Conservation (phyloP, 2,888 invertebrate genomes). For the Drosophila testacea region DNA sequence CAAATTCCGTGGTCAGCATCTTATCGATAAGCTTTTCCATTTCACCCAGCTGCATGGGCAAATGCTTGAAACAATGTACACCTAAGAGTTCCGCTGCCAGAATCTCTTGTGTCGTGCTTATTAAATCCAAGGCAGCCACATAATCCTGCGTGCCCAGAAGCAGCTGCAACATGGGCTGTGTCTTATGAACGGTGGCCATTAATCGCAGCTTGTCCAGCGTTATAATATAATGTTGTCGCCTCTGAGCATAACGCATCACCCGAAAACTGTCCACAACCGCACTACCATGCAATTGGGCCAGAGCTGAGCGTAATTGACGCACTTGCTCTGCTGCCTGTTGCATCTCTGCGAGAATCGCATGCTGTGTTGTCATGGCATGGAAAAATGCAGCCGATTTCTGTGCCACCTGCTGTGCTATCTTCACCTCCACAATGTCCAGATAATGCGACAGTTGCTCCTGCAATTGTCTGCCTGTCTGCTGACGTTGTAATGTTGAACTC, state of each 20-base stretch:
- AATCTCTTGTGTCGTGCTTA: constrained; percentile 97
- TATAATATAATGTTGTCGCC: constrained; percentile 88
- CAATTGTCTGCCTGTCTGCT: constrained; percentile 88
- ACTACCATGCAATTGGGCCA: constrained; percentile 91
- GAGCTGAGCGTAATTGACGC: constrained; percentile 89
- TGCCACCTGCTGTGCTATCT: constrained; percentile 86
- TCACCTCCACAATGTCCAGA: constrained; percentile 94
- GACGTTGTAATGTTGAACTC: constrained; percentile 54
- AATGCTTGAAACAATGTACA: constrained; percentile 96
- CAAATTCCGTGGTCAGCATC: constrained; percentile 98
- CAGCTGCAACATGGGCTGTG: constrained; percentile 98
- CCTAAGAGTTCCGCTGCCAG: constrained; percentile 95
- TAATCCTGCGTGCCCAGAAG: constrained; percentile 97
- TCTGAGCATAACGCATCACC: constrained; percentile 90
- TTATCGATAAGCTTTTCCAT: constrained; percentile 98
- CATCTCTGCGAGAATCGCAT: constrained; percentile 98
- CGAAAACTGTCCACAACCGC: constrained; percentile 92
- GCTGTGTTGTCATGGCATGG: constrained; percentile 99
- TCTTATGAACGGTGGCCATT: constrained; percentile 98
- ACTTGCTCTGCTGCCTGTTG: constrained; percentile 92
- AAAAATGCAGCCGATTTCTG: constrained; percentile 98
- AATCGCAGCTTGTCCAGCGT: constrained; percentile 92
- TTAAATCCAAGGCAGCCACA: constrained; percentile 98
- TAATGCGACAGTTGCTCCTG: constrained; percentile 97
- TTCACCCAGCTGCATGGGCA: constrained; percentile 97